Evolutionary conservation across 2,888 invertebrate genomes (phyloP).

Genomic region (Mellilla xanthometata): DNA sequence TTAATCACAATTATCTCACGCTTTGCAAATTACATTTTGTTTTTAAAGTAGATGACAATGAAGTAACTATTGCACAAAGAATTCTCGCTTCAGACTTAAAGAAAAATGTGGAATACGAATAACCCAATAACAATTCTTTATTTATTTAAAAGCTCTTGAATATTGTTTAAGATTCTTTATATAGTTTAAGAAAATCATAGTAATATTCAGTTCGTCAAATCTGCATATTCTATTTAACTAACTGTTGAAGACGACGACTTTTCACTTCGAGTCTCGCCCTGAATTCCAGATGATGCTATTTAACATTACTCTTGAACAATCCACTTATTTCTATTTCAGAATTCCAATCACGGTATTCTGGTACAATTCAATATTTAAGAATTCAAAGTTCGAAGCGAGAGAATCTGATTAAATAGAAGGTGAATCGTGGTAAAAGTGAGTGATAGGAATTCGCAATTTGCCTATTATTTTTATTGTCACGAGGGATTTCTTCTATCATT

Average conservation of each 20-base stretch:
- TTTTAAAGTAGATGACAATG: too few species aligned
- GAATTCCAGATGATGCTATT: slow-evolving; percentile 23
- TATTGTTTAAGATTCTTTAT: too few species aligned
- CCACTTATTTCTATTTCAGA: slow-evolving; percentile 36
- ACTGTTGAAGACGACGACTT: too few species aligned
- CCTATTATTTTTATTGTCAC: slow-evolving; percentile 62
- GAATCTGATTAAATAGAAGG: slow-evolving; percentile 53
- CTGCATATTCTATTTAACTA: too few species aligned
- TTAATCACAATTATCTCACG: slow-evolving; percentile 45
- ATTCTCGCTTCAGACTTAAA: background rate
- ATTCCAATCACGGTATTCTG: slow-evolving; percentile 46
- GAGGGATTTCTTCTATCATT: slow-evolving; percentile 36
- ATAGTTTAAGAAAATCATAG: too few species aligned
- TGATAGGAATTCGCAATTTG: slow-evolving; percentile 35
- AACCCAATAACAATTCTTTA: too few species aligned
- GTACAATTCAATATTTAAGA: slow-evolving; percentile 46
- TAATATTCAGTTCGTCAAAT: too few species aligned
- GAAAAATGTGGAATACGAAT: too few species aligned
- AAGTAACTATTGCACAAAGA: too few species aligned
- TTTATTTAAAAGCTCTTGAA: too few species aligned
- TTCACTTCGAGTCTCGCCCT: too few species aligned
- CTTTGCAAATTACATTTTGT: too few species aligned
- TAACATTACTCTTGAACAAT: slow-evolving; percentile 39
- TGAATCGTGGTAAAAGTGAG: slow-evolving; percentile 53
- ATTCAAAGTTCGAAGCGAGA: slow-evolving; percentile 49